These are phyloP conservation scores for Nasonia oneida DNA, from an alignment of 2,888 invertebrate species.

Conservation along the genomic window DNA sequence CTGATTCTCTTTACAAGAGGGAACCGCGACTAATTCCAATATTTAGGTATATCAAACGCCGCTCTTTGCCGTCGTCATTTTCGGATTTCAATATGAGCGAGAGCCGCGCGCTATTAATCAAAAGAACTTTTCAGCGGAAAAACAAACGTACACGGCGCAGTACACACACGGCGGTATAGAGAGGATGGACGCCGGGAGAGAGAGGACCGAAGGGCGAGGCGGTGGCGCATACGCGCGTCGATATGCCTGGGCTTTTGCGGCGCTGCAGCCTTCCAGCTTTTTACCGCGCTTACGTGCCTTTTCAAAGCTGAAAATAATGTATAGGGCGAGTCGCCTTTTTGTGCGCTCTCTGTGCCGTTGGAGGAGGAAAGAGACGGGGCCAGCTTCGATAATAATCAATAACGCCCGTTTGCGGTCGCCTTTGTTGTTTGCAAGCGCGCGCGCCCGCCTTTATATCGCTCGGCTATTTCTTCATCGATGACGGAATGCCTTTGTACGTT, in stretches of 20 bases:
- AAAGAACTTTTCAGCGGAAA: slow-evolving; percentile 69
- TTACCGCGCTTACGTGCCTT: slow-evolving; percentile 61
- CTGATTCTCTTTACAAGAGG: too few species aligned
- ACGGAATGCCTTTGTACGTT: slow-evolving; percentile 20
- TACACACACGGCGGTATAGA: slow-evolving; percentile 20
- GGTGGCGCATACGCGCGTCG: slow-evolving; percentile 31
- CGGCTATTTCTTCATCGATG: slow-evolving; percentile 25
- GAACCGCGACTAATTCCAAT: too few species aligned
- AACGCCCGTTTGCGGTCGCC: slow-evolving; percentile 49
- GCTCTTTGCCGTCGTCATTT: slow-evolving; percentile 54
- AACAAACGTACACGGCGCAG: slow-evolving; percentile 63
- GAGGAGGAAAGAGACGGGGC: slow-evolving; percentile 21
- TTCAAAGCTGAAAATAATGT: slow-evolving; percentile 60
- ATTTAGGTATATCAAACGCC: slow-evolving; percentile 32
- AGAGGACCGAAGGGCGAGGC: slow-evolving; percentile 52
- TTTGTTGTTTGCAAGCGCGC: slow-evolving; percentile 48
- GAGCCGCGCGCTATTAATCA: slow-evolving; percentile 76
- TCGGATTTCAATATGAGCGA: slow-evolving; percentile 75
- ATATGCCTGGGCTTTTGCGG: slow-evolving; percentile 53
- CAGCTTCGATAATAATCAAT: slow-evolving; percentile 62
- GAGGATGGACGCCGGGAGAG: slow-evolving; percentile 15
- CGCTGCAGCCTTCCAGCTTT: slow-evolving; percentile 43
- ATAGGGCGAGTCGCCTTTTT: slow-evolving; percentile 51
- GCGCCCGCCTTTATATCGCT: slow-evolving; percentile 6
- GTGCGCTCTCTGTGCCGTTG: slow-evolving; percentile 46